Evolutionary conservation across 2,113 vertebrate species (phyloP).

Genomic region (Psilopsiagon aymara): DNA sequence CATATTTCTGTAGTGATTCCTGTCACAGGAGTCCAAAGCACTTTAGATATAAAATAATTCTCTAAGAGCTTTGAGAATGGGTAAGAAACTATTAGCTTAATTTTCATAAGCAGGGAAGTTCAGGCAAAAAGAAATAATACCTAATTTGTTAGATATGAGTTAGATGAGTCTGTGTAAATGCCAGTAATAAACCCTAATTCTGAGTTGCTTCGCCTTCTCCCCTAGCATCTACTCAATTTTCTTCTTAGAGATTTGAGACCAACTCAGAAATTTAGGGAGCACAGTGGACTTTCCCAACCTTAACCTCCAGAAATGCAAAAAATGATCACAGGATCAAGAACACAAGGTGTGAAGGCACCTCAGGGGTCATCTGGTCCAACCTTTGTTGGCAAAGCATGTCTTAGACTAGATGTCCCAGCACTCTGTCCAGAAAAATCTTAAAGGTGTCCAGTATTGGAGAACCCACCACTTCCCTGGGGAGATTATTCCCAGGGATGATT

Average conservation of each 20-base stretch:
- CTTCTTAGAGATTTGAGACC: neutral
- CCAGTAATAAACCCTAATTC: neutral
- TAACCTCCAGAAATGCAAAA: neutral
- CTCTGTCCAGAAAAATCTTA: neutral
- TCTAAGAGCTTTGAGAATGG: neutral
- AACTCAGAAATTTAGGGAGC: neutral
- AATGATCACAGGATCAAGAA: neutral
- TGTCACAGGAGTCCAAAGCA: neutral
- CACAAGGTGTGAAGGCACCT: neutral
- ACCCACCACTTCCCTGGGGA: neutral
- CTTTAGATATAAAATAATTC: neutral
- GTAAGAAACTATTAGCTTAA: neutral
- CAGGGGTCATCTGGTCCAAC: neutral
- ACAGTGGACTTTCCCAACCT: neutral
- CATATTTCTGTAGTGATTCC: conserved; percentile 9
- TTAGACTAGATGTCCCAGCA: neutral
- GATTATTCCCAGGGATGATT: neutral
- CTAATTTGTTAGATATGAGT: neutral
- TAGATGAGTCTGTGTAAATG: neutral
- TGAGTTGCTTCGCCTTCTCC: neutral
- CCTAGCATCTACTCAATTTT: neutral
- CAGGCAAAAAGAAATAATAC: neutral
- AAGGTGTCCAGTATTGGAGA: neutral
- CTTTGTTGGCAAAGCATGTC: neutral
- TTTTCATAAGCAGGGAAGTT: neutral